Base-by-base conservation (phyloP, 2,888 invertebrate species). In the Rhingia rostrata region DNA sequence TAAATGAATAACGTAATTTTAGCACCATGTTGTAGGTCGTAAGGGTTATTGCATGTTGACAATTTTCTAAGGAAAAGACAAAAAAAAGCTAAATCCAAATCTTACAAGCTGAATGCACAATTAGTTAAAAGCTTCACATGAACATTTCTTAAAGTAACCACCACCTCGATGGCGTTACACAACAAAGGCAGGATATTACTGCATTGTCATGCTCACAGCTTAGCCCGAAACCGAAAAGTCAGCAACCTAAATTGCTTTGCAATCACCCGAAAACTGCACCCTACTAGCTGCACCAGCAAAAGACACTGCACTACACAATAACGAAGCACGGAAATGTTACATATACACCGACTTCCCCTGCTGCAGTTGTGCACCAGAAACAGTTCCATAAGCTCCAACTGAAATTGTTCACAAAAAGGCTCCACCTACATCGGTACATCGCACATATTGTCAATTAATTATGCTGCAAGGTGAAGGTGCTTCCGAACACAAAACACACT, bases 401-500 rank as follows among this genome's bases (percentile, higher is more conserved):
- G 41, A 39, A 37, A 32, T 4, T 22, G 41, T 47, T 47, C 51
- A 61, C 60, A 58, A 45, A 66, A 75, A 74, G 47, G 37, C 12
- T 49, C 37, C 56, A 75, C 66, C 66, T 66, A 47, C 61, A 61
- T 54, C 77, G 45, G 51, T 70, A 64, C 74, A 73, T 74, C 43
- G 72, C 77, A 72, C 72, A 78, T 67, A 77, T 70, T 82, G 66
- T 54, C 73, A 73, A 73, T 83, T 72, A 83, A 83, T 83, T 67
- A 73, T 58, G 61, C 51, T 61, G 58, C 49, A 73, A 54, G 72
- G 67, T 77, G 61, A 72, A 67, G 72, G 49, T 82, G 69, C 51
- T 74, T 7, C 60, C 49, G 41, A 66, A 56, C 33, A 33, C 45
- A 39, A 7, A 33, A 33, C 49, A 32, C 54, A 49, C 22, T 4